Evolutionary conservation across 2,888 invertebrate species (phyloP).

Genomic region (Caenorhabditis macrosperma): DNA sequence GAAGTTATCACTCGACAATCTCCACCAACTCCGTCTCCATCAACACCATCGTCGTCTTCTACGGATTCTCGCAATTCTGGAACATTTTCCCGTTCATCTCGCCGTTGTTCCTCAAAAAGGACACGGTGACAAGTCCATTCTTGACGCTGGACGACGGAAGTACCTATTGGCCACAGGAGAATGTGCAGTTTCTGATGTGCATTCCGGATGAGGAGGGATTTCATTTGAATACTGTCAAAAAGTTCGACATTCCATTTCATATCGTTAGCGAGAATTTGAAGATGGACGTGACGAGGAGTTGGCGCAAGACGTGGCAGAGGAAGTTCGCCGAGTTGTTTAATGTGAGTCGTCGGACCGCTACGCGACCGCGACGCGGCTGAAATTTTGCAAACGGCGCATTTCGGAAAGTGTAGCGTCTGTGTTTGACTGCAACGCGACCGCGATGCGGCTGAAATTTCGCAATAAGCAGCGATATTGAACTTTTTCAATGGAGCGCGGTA

Average conservation of each 20-base stretch:
- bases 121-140: slow-evolving; percentile 45
- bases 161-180: slow-evolving; percentile 47
- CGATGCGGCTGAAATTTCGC: no score
- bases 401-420: no score
- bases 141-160: slow-evolving; percentile 63
- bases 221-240: slow-evolving; percentile 53
- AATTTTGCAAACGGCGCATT: no score
- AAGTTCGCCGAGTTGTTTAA: slow-evolving; percentile 48
- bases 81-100: slow-evolving; percentile 68
- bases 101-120: slow-evolving; percentile 64
- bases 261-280: slow-evolving; percentile 23
- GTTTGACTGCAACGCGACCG: no score
- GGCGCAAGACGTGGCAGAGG: slow-evolving; percentile 42
- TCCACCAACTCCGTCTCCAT: slow-evolving; percentile 30
- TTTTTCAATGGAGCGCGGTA: no score
- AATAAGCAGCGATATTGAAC: no score
- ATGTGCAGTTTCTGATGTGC: slow-evolving; percentile 60
- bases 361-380: no score
- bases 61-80: slow-evolving; percentile 70
- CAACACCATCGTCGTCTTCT: slow-evolving; percentile 68
- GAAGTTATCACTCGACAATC: slow-evolving; percentile 50
- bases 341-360: no score
- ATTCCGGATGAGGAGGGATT: slow-evolving; percentile 60
- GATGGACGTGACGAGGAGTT: slow-evolving; percentile 42
- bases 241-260: slow-evolving; percentile 55